phyloP scores from a whole-genome alignment of 2,888 invertebrate species.

The Endotricha flammealis region DNA sequence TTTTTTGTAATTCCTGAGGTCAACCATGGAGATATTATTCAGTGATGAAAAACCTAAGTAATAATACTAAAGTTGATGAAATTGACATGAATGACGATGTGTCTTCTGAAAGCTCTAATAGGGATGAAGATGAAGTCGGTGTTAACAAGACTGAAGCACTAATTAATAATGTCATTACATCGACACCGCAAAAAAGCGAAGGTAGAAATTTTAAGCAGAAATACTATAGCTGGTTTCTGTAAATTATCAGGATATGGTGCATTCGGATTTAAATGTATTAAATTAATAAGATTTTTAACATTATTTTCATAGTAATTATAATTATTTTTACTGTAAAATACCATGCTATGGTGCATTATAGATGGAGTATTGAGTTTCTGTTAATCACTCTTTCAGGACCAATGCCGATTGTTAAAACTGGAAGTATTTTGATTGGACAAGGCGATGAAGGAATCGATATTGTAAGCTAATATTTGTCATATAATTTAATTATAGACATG shows the following conservation, averaged over 20 bases:
- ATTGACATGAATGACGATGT: slow-evolving; percentile 30
- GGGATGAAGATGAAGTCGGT: slow-evolving; percentile 27
- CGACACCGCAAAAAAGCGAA: slow-evolving; percentile 54
- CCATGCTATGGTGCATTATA: too few species aligned
- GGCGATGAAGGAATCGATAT: slow-evolving; percentile 56
- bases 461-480: slow-evolving; percentile 36
- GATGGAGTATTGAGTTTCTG: too few species aligned
- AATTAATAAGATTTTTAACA: too few species aligned
- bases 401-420: too few species aligned
- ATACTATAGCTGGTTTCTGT: too few species aligned
- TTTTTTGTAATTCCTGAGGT: slow-evolving; percentile 29
- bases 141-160: slow-evolving; percentile 35
- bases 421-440: slow-evolving; percentile 51
- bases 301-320: too few species aligned
- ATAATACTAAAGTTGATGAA: slow-evolving; percentile 25
- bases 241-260: too few species aligned
- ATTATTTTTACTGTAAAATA: too few species aligned
- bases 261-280: too few species aligned
- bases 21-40: slow-evolving; percentile 45
- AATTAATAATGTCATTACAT: slow-evolving; percentile 46
- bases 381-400: too few species aligned
- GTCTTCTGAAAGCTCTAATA: slow-evolving; percentile 32
- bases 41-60: slow-evolving; percentile 34
- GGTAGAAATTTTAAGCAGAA: slow-evolving; percentile 27
- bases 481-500: too few species aligned